Base-by-base conservation (phyloP, 2,113 vertebrate species). In the Gallinago media region DNA sequence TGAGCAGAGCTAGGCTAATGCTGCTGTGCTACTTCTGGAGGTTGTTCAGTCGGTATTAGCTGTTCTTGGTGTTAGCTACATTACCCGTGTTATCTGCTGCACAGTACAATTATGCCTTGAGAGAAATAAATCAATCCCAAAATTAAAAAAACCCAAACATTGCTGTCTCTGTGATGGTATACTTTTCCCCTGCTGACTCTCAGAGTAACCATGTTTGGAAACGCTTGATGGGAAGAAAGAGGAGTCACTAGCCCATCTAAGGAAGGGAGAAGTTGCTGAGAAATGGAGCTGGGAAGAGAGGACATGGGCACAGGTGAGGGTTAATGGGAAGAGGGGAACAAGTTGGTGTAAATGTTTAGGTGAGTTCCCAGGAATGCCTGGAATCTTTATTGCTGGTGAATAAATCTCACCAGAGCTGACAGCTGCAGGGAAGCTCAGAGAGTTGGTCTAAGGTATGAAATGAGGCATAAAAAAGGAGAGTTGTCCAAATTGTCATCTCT, bases 401-500 rank as follows among this genome's bases (percentile, higher is more conserved):
- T 94, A 96, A 97, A 95, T 95, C 68, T 86, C 73, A 72, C 23
- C n/a, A 85, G 47, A 88, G 58, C 40, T 81, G 91, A 87, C 85
- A 95, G 88, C 83, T 91, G 27, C 56, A 86, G 54, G 54, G n/a
- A 65, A 85, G n/a, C 49, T 93, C 11, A 1, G 55, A 63, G 50
- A 77, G 56, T 23, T 83, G 61, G 73, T 83, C 65, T 71, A 59
- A 84, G 56, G 18, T 88, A 91, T 56, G 47, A 92, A 78, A 92
- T 38, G 56, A 89, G 36, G 72, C 29, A 85, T 38, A 67, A 82
- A 95, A 89, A 76, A 73, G 40, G 38, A 89, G 74, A 89, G 52
- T 84, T 81, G 49, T 84, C 75, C 65, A 93, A 95, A 94, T 65
- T 91, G 61, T 49, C 56, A 46, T 81, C 56, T 86, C 59, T 62